Conservation (phyloP, 2,888 invertebrate genomes). For the Rhynchonema sp. region DNA sequence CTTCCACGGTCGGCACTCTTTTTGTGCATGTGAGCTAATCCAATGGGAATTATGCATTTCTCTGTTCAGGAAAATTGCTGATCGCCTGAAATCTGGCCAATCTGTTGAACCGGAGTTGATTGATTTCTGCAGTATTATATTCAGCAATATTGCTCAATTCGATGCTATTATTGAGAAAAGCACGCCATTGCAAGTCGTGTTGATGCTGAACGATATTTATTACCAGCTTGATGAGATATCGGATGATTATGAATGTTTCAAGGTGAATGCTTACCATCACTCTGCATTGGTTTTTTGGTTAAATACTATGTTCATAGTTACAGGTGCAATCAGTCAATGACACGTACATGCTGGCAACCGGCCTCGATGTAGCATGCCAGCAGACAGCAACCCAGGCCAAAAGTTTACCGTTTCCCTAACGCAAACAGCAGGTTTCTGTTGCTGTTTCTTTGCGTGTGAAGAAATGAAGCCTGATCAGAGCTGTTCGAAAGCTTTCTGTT, state of each 20-base stretch:
- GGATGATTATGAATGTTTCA: constrained; percentile 4
- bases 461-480: too few species aligned
- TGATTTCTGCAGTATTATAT: constrained; percentile 66
- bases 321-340: constrained; percentile 7
- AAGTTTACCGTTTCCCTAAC: too few species aligned
- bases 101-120: constrained; percentile 76
- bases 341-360: constrained; percentile 4
- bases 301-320: too few species aligned
- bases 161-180: constrained; percentile 78
- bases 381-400: not conserved
- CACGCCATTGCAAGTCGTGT: constrained; percentile 55
- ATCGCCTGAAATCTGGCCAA: constrained; percentile 62
- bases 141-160: constrained; percentile 82
- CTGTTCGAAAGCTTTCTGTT: too few species aligned
- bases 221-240: constrained; percentile 69
- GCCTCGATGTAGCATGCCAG: not conserved
- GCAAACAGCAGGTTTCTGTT: too few species aligned
- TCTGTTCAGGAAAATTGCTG: constrained; percentile 53
- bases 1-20: constrained; percentile 1
- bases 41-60: not conserved
- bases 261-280: too few species aligned
- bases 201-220: constrained; percentile 64
- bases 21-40: too few species aligned
- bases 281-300: too few species aligned
- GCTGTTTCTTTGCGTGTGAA: too few species aligned